Conservation (phyloP, 2,888 invertebrate species). For the Proisotoma minuta region DNA sequence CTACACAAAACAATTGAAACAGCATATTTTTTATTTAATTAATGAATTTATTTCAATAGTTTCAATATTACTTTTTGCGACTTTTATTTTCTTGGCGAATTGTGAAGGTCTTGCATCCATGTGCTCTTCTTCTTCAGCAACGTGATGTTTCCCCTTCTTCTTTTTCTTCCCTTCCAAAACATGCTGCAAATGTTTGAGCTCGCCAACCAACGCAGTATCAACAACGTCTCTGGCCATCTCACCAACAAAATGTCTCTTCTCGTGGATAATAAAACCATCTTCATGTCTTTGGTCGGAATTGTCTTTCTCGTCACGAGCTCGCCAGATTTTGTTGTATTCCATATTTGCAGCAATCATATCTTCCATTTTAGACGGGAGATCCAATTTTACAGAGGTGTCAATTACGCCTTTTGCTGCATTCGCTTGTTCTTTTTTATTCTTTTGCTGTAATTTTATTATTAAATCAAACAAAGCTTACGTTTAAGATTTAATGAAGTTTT, state of each 20-base stretch:
- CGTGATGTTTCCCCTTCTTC: conserved; percentile 21
- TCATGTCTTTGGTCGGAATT: conserved; percentile 74
- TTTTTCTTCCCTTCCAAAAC: conserved; percentile 56
- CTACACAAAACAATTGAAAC: not conserved
- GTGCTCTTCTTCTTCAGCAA: too few relatives aligned
- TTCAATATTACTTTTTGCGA: too few relatives aligned
- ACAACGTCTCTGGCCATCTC: conserved; percentile 74
- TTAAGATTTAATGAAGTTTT: too few relatives aligned
- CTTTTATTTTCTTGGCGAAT: too few relatives aligned
- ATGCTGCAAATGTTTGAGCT: conserved; percentile 61
- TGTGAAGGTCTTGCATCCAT: too few relatives aligned
- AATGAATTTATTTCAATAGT: too few relatives aligned
- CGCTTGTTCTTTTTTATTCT: conserved; percentile 2
- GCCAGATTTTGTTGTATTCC: conserved; percentile 76
- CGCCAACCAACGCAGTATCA: conserved; percentile 55
- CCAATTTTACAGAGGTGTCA: conserved; percentile 55
- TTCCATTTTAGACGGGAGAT: conserved; percentile 66
- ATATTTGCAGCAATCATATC: conserved; percentile 67
- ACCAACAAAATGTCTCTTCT: conserved; percentile 77
- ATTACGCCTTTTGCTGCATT: not conserved
- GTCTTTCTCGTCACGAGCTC: conserved; percentile 67
- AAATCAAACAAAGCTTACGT: conserved; percentile 55
- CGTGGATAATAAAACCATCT: conserved; percentile 74
- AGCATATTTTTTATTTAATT: too few relatives aligned
- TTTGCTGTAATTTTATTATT: too few relatives aligned